Conservation (phyloP, 2,797 vertebrate genomes). For the Lepus townsendii region DNA sequence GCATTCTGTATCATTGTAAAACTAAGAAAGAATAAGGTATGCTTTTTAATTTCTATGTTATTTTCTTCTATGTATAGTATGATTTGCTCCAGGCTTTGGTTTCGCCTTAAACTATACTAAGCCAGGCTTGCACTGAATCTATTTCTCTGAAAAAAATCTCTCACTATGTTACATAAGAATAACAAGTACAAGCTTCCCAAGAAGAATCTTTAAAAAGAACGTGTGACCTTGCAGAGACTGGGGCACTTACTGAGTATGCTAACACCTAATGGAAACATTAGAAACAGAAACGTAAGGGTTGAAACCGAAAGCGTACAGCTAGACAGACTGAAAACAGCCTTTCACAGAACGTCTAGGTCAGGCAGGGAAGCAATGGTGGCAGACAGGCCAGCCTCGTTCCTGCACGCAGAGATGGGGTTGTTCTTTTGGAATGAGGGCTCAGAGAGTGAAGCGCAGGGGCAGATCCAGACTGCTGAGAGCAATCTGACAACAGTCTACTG, state of each 20-base stretch:
- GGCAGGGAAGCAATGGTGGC: background rate
- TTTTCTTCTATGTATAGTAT: background rate
- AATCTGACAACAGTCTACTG: background rate
- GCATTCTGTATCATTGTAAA: background rate
- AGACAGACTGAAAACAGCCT: background rate
- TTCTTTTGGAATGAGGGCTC: slow-evolving; percentile 23
- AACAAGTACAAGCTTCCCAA: slow-evolving; percentile 63
- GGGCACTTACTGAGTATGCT: slow-evolving; percentile 57
- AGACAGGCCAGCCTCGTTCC: background rate
- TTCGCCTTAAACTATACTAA: background rate
- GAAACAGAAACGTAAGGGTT: background rate
- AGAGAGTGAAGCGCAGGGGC: background rate
- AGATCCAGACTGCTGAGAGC: background rate
- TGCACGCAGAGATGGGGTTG: background rate
- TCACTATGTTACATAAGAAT: slow-evolving; percentile 66
- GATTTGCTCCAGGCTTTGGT: background rate
- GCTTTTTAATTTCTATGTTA: background rate
- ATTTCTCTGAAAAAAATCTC: slow-evolving; percentile 57
- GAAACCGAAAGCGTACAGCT: slow-evolving; percentile 2
- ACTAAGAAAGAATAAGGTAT: background rate
- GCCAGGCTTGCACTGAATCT: slow-evolving; percentile 1
- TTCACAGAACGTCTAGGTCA: background rate
- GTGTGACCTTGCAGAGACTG: slow-evolving; percentile 39
- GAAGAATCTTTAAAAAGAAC: slow-evolving; percentile 64
- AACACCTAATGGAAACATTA: slow-evolving; percentile 26